A percentile compares a stretch with the other conserved stretches of the same genome.
These are phyloP conservation scores for Palaemon carinicauda DNA, from an alignment of 1,140 invertebrate species.

Conservation along the genomic window DNA sequence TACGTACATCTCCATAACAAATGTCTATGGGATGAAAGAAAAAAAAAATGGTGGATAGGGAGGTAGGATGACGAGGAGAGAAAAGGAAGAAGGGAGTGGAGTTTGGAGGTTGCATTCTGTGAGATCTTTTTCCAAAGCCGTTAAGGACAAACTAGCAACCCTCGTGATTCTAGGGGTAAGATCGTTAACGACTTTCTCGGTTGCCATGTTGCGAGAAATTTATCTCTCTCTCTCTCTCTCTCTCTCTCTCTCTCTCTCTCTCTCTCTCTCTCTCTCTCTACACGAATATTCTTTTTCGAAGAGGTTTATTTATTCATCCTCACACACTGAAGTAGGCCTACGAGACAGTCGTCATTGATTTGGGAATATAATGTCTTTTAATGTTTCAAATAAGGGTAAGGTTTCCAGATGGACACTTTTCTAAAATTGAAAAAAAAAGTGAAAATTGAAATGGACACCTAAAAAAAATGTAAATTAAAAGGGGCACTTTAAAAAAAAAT, in stretches of 20 bases:
- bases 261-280: not conserved
- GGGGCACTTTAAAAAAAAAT: no score
- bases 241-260: not conserved
- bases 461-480: no score
- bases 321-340: no score
- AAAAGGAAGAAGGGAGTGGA: not conserved
- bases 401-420: no score
- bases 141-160: slow-evolving; percentile 41
- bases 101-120: not conserved
- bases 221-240: slow-evolving; percentile 9
- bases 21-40: not conserved
- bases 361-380: no score
- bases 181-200: slow-evolving; percentile 37
- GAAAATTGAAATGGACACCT: no score
- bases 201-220: slow-evolving; percentile 26
- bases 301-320: no score
- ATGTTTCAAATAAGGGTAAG: no score
- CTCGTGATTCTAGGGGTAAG: slow-evolving; percentile 34
- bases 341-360: no score
- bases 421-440: no score
- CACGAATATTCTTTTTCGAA: not conserved
- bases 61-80: not conserved
- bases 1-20: no score
- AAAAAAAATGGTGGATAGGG: not conserved
- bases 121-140: not conserved